Base-by-base conservation (phyloP, 2,797 vertebrate species). In the Remorina albescens region DNA sequence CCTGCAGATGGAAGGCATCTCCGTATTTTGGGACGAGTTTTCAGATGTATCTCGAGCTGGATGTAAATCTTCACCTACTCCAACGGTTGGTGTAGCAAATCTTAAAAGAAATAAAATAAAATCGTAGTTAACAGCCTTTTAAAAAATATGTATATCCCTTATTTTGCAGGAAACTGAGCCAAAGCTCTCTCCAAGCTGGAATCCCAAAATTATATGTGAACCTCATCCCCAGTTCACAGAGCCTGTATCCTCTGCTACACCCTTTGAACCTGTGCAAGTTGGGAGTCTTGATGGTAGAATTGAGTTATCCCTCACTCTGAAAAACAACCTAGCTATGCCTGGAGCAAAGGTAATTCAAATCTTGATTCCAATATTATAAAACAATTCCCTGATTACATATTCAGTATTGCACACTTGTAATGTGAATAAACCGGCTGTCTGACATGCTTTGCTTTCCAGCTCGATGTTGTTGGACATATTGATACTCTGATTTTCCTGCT, bases 111-210 rank as follows among this genome's bases (percentile, higher is more conserved):
- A n/a, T n/a, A n/a, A n/a, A n/a, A n/a, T n/a, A n/a, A n/a, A n/a
- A n/a, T n/a, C n/a, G n/a, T n/a, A n/a, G n/a, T n/a, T 34, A 0
- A 30, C 25, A 34, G 21, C 2, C 6, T 54, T 57, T 55, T 19
- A 16, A 28, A 2, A 8, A 26, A 0, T 15, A 1, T 51, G 0
- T 65, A 5, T n/a, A n/a, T n/a, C n/a, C n/a, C n/a, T 58, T 61
- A 5, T 75, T 59, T 83, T 84, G 11, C 85, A 99, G 98, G 97
- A 98, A 92, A 95, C 94, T 12, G 98, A 99, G 93, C 96, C 96
- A 87, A 99, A 99, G 86, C 95, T 99, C 53, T 99, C 97, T 37
- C 98, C 98, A 6, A 99, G 98, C 91, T 99, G 98, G 98, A 99
- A 98, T 92, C 97, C 98, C 71, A 98, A 96, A 95, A 99, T 99